A percentile compares a stretch with the other conserved stretches of the same genome.
Evolutionary conservation across 1,140 invertebrate genomes (phyloP).

Genomic region (Calycopis cecrops): DNA sequence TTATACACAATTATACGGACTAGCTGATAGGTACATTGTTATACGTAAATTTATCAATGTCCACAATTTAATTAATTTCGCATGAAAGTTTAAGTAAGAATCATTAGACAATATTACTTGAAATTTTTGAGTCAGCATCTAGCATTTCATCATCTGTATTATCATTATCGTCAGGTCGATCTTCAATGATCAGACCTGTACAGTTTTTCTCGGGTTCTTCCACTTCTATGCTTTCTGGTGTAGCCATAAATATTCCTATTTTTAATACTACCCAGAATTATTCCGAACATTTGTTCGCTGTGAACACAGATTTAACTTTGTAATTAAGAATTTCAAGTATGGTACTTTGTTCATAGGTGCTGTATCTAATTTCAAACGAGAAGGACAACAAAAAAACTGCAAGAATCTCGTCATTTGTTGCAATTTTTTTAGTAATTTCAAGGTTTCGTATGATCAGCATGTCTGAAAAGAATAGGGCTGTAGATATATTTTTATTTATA

Average conservation of each 20-base stretch:
- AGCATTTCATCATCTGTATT: slow-evolving; percentile 49
- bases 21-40: too few relatives aligned
- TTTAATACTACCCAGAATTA: slow-evolving; percentile 92
- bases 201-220: slow-evolving; percentile 50
- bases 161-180: slow-evolving; percentile 48
- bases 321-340: slow-evolving; percentile 86
- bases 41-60: too few relatives aligned
- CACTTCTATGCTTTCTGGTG: slow-evolving; percentile 67
- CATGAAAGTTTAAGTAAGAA: too few relatives aligned
- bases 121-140: slow-evolving; percentile 55
- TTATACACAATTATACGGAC: too few relatives aligned
- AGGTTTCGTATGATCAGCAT: slow-evolving; percentile 77
- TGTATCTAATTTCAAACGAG: slow-evolving; percentile 85
- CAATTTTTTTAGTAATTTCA: slow-evolving; percentile 78
- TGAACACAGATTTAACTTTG: slow-evolving; percentile 88
- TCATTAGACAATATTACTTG: slow-evolving; percentile 65
- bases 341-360: slow-evolving; percentile 87
- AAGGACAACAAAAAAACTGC: slow-evolving; percentile 88
- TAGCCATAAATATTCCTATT: slow-evolving; percentile 88
- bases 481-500: too few relatives aligned
- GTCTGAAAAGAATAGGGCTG: too few relatives aligned
- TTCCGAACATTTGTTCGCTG: slow-evolving; percentile 85
- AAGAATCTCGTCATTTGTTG: slow-evolving; percentile 85
- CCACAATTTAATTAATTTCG: too few relatives aligned
- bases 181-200: too few relatives aligned